Evolutionary conservation across 2,113 vertebrate species (phyloP).

Genomic region (Ameiurus melas): DNA sequence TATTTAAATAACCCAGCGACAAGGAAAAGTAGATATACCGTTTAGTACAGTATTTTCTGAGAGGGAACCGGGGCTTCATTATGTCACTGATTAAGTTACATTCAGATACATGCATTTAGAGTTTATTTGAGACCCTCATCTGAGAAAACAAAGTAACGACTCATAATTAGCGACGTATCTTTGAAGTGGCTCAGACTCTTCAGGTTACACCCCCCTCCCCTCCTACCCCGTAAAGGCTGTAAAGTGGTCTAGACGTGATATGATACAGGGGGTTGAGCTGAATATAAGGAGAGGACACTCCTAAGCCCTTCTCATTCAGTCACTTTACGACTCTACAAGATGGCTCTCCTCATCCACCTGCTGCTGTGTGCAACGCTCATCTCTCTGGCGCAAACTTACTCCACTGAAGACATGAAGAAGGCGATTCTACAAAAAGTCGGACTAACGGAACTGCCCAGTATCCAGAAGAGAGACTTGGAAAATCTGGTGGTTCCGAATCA

Average conservation of each 20-base stretch:
- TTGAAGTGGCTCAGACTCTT: conserved; percentile 63
- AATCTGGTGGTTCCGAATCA: conserved; percentile 72
- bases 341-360: conserved; percentile 48
- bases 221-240: conserved; percentile 63
- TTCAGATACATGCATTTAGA: background rate
- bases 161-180: conserved; percentile 56
- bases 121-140: background rate
- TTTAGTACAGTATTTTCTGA: background rate
- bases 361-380: conserved; percentile 59
- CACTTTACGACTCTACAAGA: conserved; percentile 31
- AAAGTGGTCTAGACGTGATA: conserved; percentile 70
- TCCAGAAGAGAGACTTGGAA: conserved; percentile 69
- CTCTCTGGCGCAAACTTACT: conserved; percentile 45
- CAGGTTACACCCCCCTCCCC: conserved; percentile 54
- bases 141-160: conserved; percentile 35
- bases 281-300: conserved; percentile 49
- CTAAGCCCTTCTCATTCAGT: conserved; percentile 13
- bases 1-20: background rate
- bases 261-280: conserved; percentile 19
- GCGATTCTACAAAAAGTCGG: conserved; percentile 71
- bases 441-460: conserved; percentile 67
- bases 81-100: background rate
- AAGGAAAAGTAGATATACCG: background rate
- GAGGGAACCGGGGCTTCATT: background rate
- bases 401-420: conserved; percentile 67